A percentile compares a stretch with the other conserved stretches of the same genome.
These are phyloP conservation scores for Bufo bufo DNA, from an alignment of 2,113 vertebrate genomes.

Conservation along the genomic window DNA sequence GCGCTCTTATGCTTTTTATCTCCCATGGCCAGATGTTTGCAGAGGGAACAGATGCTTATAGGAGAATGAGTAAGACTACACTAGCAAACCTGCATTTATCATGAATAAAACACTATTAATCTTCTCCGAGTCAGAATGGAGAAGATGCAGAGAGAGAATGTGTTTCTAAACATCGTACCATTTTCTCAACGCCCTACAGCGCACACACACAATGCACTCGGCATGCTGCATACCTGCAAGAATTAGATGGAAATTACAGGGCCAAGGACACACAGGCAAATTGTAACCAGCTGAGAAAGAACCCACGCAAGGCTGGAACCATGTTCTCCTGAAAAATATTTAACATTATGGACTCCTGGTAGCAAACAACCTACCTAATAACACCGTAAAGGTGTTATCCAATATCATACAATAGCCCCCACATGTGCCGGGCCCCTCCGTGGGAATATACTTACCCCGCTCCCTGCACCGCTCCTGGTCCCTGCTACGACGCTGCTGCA, in stretches of 20 bases:
- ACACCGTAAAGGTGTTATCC: not conserved
- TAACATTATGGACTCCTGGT: not conserved
- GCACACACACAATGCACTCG: slow-evolving; percentile 25
- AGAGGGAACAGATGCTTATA: slow-evolving; percentile 57
- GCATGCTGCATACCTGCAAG: slow-evolving; percentile 44
- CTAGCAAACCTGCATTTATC: slow-evolving; percentile 53
- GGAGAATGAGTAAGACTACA: slow-evolving; percentile 53
- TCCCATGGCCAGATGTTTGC: slow-evolving; percentile 55
- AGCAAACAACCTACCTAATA: not conserved
- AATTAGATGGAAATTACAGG: slow-evolving; percentile 39
- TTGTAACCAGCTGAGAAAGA: not conserved
- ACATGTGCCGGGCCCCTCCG: no score
- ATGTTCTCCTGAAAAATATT: not conserved
- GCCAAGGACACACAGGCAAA: slow-evolving; percentile 47
- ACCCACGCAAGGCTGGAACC: not conserved
- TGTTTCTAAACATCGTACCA: slow-evolving; percentile 34
- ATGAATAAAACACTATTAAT: slow-evolving; percentile 57
- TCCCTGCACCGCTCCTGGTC: no score
- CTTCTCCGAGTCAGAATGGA: slow-evolving; percentile 36
- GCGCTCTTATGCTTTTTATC: slow-evolving; percentile 51
- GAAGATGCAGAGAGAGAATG: slow-evolving; percentile 33
- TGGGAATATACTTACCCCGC: no score
- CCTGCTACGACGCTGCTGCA: no score
- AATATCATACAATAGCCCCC: no score
- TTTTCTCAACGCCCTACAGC: slow-evolving; percentile 20